Base-by-base conservation (phyloP, 2,113 vertebrate species). In the Dasypus novemcinctus region DNA sequence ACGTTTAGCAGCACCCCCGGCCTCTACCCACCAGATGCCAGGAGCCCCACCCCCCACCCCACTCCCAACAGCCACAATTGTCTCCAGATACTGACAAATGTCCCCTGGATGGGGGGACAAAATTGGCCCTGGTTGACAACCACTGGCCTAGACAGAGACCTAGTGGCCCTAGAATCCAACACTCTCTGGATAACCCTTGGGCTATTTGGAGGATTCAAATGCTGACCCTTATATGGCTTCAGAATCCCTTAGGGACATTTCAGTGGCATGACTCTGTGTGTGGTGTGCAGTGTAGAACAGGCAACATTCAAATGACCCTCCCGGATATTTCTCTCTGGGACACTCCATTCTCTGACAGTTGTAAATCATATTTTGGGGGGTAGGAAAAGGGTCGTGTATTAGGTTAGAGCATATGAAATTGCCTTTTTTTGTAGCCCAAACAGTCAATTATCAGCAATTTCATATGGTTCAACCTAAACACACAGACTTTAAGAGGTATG, bases 371-470 rank as follows among this genome's bases (percentile, higher is more conserved):
- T 63, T 90, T 93, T 64, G 59, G 63, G 92, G 91, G 87, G 86
- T 12, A 82, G 81, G 29, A 9, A 9, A 9, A 46, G 43, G 43
- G 43, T 46, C 43, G n/a, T 95, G 61, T 66, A 43, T 85, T 91
- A 66, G 41, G 12, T 83, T 83, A 76, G 43, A 92, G 36, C 36
- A 76, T 63, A 38, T 69, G 76, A 76, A 96, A 95, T 87, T 90
- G 69, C 61, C 63, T 14, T 52, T 52, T 91, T 74, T 61, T 84
- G 57, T 82, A 86, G 66, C 46, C 29, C 36, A 84, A 66, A 57
- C 27, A 29, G 46, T 93, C n/a, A 63, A 82, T 84, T 90, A 74
- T 78, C 85, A 88, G 87, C 78, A 68, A 41, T 96, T 96, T 97
- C 72, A 25, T 93, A 97, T 29, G 79, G 87, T 75, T 91, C 94